Evolutionary conservation across 2,888 invertebrate species (phyloP), one percentile per base, ranked within the genome.

Genomic region (Trilocha varians): DNA sequence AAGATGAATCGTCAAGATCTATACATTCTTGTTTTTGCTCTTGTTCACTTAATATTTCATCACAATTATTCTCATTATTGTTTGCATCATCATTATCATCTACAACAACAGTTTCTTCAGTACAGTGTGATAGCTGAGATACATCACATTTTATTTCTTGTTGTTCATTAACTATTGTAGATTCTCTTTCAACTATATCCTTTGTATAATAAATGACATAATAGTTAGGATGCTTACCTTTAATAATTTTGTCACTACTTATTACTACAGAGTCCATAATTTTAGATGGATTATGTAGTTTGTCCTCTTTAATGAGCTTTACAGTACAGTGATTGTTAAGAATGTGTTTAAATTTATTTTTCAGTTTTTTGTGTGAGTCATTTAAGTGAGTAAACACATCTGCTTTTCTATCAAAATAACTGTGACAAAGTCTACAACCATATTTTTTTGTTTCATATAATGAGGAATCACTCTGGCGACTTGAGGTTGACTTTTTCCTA

Each of bases 1-100:
- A 72, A 18, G 77, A 66, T 5, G 70, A 71, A 47, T 78, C 78
- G 39, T 70, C 73, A 48, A 80, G 65, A 42, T 61, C 64, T 34
- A 78, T 75, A 43, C 66, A 78, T 42, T 68, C 17, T 41, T 34
- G 11, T 11, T 13, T 34, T 32, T 34, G 25, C 6, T 42, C 42
- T 36, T 35, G 38, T 25, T 39, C 42, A 36, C 42, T 39, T 42
- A 18, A 37, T 11, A 9, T 11, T 25, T 25, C 5, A 5, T 9
- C 11, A 11, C 4, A 25, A 25, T 25, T 25, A 25, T 43, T 15
- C n/a, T 34, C 16, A 25, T 25, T 25, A 25, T 43, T 15, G 13
- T 34, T 15, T 40, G 39, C 52, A 43, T 47, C 53, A 33, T 41
- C 47, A 33, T 61, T 53, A 35, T 47, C 54, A 34, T 53, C 65